Evolutionary conservation across 2,888 invertebrate genomes (phyloP), one percentile per base, ranked within the genome.

Genomic region (Torymus texanus): DNA sequence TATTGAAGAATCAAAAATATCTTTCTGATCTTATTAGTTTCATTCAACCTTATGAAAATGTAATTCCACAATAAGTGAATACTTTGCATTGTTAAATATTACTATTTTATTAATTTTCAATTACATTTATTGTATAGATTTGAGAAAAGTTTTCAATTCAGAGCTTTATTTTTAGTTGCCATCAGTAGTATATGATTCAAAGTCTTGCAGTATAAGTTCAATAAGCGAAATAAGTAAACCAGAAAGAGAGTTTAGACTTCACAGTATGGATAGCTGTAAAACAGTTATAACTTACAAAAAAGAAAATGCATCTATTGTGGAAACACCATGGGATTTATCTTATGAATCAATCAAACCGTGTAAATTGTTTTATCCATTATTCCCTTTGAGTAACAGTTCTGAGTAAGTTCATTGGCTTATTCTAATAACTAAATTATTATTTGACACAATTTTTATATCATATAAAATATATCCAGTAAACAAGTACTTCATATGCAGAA

Each of bases 321-420:
- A 29, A 29, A 29, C 29, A 29, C 29, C 0, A 29, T 29, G 1
- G 1, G 4, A 29, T 29, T 29, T 29, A 29, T 29, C 29, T 29
- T 29, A 29, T 29, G n/a, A 13, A 63, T 50, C 63, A 12, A 16
- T 11, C 4, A 59, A 58, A 3, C 67, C 67, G 11, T 29, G 29
- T 5, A 29, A 29, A 29, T 29, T 29, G 29, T 59, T 67, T 41
- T 76, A 62, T 66, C 76, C 76, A 16, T 76, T 70, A 41, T 70
- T 76, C 12, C 55, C 68, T n/a, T 0, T 16, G 18, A 18, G 18
- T 24, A 13, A 50, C 2, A 13, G 4, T 16, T 12, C 50, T 2
- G 18, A 55, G 67, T 61, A 61, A 75, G 51, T 68, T 51, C 0
- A 14, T 12, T 51, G 5, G 12, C n/a, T 67, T 58, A 67, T 53